Base-by-base conservation (phyloP, 2,888 invertebrate genomes). In the Lordiphosa andalusiaca region DNA sequence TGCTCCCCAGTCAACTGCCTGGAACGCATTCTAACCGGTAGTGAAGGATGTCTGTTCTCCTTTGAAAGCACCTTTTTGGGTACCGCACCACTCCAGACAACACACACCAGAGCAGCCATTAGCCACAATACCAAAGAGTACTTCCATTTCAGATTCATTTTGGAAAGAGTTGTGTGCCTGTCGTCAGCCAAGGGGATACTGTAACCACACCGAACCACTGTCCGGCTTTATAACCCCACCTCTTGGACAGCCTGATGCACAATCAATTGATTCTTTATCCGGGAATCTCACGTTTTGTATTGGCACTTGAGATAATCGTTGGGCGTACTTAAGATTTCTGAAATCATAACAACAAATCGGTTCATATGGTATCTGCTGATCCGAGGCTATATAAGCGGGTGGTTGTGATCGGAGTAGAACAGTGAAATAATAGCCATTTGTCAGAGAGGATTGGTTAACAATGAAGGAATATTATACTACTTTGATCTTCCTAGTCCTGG, bases 1-100 rank as follows among this genome's bases (percentile, higher is more conserved):
- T 71, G 58, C 60, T 86, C 87, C 0, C 49, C 77, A 0, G 47
- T 41, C 5, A 58, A 21, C 1, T 2, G 1, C 0, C 51, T 23
- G 0, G 23, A 1, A 0, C 61, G 53, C 0, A 4, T 13, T 3
- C 13, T 42, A 0, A 5, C 61, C 3, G 16, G 25, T 39, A 69
- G 13, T 19, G 53, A 56, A 0, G 86, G 87, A 76, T 88, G 89
- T 84, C 88, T 81, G 1, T 78, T 66, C 4, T 64, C 65, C 0
- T 59, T 69, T 4, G 63, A 25, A 6, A 23, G 50, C 0, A 46
- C 16, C 44, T 58, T 35, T 21, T 60, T 41, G 0, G 76, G 84
- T 33, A 82, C 82, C 1, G 82, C 76, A 5, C 58, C 77, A 7
- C 62, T 33, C 51, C 54, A 51, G 6, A 53, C 84, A 21, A 71